Evolutionary conservation across 2,797 vertebrate species (phyloP).

Genomic region (Enteromius fasciolatus): DNA sequence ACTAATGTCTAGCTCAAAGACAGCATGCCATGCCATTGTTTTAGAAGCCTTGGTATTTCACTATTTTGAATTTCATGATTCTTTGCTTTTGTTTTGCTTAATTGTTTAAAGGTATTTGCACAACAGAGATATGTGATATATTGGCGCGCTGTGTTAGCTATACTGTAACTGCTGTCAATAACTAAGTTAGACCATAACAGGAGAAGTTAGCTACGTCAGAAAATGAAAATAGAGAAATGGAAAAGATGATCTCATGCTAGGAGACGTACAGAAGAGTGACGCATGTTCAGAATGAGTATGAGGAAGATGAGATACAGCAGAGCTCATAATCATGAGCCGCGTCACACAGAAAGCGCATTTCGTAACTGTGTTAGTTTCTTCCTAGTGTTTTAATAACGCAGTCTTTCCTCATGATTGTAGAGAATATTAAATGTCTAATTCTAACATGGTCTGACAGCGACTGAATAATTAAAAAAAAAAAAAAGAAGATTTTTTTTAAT

Average conservation of each 20-base stretch:
- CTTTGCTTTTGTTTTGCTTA: background rate
- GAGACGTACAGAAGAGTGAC: background rate
- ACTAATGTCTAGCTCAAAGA: constrained; percentile 7
- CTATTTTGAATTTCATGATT: background rate
- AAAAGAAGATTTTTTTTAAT: background rate
- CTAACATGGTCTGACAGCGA: background rate
- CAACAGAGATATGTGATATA: background rate
- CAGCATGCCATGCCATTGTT: constrained; percentile 11
- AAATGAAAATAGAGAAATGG: constrained; percentile 11
- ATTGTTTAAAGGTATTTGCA: background rate
- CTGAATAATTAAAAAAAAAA: background rate
- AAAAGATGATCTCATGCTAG: background rate
- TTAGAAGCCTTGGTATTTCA: background rate
- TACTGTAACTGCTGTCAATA: background rate
- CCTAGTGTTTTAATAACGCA: background rate
- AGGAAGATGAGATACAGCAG: constrained; percentile 4
- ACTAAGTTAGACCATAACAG: background rate
- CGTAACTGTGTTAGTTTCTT: background rate
- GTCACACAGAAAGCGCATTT: background rate
- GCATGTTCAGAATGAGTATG: background rate
- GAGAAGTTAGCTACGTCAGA: background rate
- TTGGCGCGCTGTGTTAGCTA: background rate
- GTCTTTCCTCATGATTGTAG: background rate
- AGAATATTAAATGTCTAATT: background rate
- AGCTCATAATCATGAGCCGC: background rate